Base-by-base conservation (phyloP, 2,797 vertebrate genomes). In the Astyanax mexicanus region DNA sequence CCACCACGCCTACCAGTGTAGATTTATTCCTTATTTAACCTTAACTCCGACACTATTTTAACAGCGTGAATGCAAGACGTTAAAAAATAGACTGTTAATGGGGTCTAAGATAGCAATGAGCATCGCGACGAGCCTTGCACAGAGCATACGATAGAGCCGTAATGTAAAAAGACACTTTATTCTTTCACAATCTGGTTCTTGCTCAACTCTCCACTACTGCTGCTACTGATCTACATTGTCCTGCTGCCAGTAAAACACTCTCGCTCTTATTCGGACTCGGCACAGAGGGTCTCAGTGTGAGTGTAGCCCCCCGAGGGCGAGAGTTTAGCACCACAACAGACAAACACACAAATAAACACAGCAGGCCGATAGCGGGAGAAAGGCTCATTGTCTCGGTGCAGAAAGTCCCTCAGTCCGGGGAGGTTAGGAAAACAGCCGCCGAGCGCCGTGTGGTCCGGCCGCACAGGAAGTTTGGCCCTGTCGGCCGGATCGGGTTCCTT, bases 401-500 rank as follows among this genome's bases (percentile, higher is more conserved):
- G n/a, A 74, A 75, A 74, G 75, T 73, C 57, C 66, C 72, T 72
- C 67, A 64, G 58, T 51, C 74, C 52, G 17, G 49, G 49, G 54
- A 80, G 78, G 83, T 81, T 85, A 82, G 47, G 67, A 79, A 82
- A 85, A 82, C 81, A 84, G 40, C 13, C 54, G 13, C 49, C 5
- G 11, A 73, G 68, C 64, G 42, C 58, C n/a, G 68, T 57, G 78
- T 78, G 61, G 58, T 72, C 58, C 52, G 54, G 45, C 69, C 13
- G 13, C 54, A 74, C 80, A 81, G 82, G 80, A 80, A 78, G 84
- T 83, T 83, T 79, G 74, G 52, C 37, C 35, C 74, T 75, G 70
- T 79, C 40, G 54, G 44, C 15, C 42, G 70, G 75, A 83, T 84
- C 78, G 32, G 65, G 77, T 84, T 86, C 67, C 80, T 84, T 68